Evolutionary conservation across 2,888 invertebrate species (phyloP).

Genomic region (Sacculina carcini): DNA sequence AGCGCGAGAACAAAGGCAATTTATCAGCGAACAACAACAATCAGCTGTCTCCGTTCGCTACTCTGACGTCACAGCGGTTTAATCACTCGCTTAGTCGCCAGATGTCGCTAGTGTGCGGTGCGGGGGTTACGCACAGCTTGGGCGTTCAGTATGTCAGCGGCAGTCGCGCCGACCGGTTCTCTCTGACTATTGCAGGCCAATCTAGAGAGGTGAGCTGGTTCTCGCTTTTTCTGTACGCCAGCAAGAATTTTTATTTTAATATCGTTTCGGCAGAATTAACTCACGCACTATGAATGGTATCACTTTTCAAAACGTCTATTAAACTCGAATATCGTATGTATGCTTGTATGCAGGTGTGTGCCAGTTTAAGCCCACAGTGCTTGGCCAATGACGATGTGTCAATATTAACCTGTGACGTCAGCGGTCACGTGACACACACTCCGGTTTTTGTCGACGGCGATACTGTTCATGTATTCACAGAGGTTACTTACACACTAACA

Average conservation of each 20-base stretch:
- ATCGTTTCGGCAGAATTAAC: too few relatives aligned
- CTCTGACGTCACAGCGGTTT: slow-evolving; percentile 30
- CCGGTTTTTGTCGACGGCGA: slow-evolving; percentile 30
- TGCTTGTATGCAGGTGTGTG: too few relatives aligned
- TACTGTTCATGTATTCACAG: slow-evolving; percentile 35
- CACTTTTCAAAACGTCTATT: too few relatives aligned
- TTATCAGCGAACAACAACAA: too few relatives aligned
- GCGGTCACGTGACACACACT: slow-evolving; percentile 28
- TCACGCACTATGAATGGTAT: too few relatives aligned
- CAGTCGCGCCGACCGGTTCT: slow-evolving; percentile 1
- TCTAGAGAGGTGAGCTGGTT: too few relatives aligned
- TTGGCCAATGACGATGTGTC: slow-evolving; percentile 8
- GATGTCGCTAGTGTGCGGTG: slow-evolving; percentile 33
- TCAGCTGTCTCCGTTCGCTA: slow-evolving; percentile 26
- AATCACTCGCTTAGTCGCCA: slow-evolving; percentile 33
- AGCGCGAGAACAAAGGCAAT: too few relatives aligned
- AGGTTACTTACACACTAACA: slow-evolving; percentile 22
- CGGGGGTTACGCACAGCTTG: slow-evolving; percentile 23
- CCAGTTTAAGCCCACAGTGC: too few relatives aligned
- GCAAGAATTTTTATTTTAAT: neutral
- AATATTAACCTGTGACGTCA: slow-evolving; percentile 18
- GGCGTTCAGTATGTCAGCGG: slow-evolving; percentile 3
- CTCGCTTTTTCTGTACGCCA: neutral
- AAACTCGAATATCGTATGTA: too few relatives aligned
- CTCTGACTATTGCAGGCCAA: too few relatives aligned